A percentile compares a stretch with the other conserved stretches of the same genome.
These are phyloP conservation scores for Conus betulinus DNA, from an alignment of 1,140 invertebrate species.

Conservation along the genomic window DNA sequence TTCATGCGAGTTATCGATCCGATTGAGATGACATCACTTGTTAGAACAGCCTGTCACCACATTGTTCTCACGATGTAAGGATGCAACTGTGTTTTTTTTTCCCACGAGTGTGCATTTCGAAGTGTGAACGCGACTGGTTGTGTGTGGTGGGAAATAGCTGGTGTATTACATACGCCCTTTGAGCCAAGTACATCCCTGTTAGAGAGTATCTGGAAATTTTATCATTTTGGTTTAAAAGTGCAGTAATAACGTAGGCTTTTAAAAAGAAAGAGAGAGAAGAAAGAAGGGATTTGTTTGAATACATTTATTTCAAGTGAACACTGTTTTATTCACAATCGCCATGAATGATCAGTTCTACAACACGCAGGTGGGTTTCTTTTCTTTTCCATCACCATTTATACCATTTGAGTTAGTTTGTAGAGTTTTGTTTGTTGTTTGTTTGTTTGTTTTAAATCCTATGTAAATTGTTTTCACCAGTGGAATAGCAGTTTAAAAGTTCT, in stretches of 20 bases:
- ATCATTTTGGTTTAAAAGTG: too few species aligned
- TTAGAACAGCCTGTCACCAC: constrained; percentile 60
- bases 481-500: too few species aligned
- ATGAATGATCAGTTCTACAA: constrained; percentile 36
- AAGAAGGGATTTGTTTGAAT: background rate
- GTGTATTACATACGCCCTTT: background rate
- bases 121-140: constrained; percentile 34
- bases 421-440: too few species aligned
- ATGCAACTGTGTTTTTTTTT: constrained; percentile 73
- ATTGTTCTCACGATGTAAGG: constrained; percentile 73
- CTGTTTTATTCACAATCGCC: background rate
- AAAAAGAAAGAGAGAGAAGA: background rate
- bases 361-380: constrained; percentile 25
- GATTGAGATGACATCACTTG: constrained; percentile 6
- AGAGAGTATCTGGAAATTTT: background rate
- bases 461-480: too few species aligned
- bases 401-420: too few species aligned
- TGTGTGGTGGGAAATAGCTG: constrained; percentile 2
- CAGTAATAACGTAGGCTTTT: too few species aligned
- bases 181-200: background rate
- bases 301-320: background rate
- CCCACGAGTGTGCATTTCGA: constrained; percentile 67
- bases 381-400: background rate
- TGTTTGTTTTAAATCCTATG: too few species aligned
- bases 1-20: background rate